These are phyloP conservation scores for Montipora capricornis DNA, from an alignment of 64 coral and sea anemone genomes.

Conservation along the genomic window DNA sequence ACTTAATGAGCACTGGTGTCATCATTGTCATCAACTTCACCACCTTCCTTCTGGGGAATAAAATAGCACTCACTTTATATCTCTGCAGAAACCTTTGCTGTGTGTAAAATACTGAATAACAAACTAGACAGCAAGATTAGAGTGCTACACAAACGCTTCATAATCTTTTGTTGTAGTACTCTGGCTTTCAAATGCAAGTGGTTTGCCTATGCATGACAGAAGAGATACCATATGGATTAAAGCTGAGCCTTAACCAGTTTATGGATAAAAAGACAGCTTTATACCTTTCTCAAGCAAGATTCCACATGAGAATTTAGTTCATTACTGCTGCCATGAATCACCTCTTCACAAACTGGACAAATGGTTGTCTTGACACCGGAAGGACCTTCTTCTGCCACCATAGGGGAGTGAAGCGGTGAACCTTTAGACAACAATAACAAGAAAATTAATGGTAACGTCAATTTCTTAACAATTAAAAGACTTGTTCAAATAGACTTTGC, in stretches of 20 bases:
- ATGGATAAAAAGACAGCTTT: too few relatives aligned
- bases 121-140: too few relatives aligned
- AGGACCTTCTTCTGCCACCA: slow-evolving; percentile 71
- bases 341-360: slow-evolving; percentile 90
- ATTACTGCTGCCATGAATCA: slow-evolving; percentile 82
- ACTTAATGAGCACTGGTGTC: slow-evolving; percentile 50
- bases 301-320: slow-evolving; percentile 93
- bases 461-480: neutral
- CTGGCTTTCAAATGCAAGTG: too few relatives aligned
- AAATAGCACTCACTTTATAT: neutral
- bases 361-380: slow-evolving; percentile 77
- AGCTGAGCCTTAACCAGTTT: too few relatives aligned
- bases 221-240: too few relatives aligned
- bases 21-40: slow-evolving; percentile 52
- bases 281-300: slow-evolving; percentile 89
- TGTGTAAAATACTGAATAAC: too few relatives aligned
- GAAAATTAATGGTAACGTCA: neutral
- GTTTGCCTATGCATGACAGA: too few relatives aligned
- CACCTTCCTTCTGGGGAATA: slow-evolving; percentile 48
- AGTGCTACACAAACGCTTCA: too few relatives aligned
- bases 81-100: too few relatives aligned
- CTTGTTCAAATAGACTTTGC: too few relatives aligned
- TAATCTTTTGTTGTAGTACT: too few relatives aligned
- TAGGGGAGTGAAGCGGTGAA: slow-evolving; percentile 82
- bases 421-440: slow-evolving; percentile 32